Conservation (phyloP, 2,113 vertebrate genomes). For the Eptatretus burgeri region DNA sequence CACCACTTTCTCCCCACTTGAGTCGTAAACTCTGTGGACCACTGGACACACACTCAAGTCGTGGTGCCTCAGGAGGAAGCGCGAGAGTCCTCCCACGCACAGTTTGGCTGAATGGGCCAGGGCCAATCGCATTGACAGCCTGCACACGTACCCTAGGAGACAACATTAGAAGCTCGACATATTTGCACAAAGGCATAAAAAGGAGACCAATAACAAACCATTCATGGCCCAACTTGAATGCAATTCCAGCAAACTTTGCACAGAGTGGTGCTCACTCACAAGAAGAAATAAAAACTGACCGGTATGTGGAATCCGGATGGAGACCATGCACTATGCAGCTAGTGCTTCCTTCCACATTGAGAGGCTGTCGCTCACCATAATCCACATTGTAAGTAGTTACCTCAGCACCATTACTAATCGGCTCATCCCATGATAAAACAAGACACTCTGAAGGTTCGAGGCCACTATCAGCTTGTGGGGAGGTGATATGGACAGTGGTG, state of each 20-base stretch:
- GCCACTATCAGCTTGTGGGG: constrained; percentile 24
- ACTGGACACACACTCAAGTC: constrained; percentile 71
- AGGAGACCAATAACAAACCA: too few species aligned
- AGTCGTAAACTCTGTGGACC: constrained; percentile 85
- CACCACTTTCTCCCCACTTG: constrained; percentile 50
- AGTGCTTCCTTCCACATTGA: constrained; percentile 34
- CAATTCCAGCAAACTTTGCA: too few species aligned
- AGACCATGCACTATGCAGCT: constrained; percentile 44
- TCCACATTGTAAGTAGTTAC: constrained; percentile 76
- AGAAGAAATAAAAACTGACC: constrained; percentile 13
- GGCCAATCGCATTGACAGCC: constrained; percentile 69
- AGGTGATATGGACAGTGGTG: constrained; percentile 39
- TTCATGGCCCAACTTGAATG: too few species aligned
- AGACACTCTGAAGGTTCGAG: constrained; percentile 69
- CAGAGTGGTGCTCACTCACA: neutral
- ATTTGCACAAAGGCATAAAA: too few species aligned
- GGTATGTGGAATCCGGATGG: constrained; percentile 36
- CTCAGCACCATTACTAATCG: constrained; percentile 58
- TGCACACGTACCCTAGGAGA: constrained; percentile 57
- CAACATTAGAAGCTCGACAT: neutral
- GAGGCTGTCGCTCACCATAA: constrained; percentile 55
- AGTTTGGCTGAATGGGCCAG: constrained; percentile 74
- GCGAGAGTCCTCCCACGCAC: constrained; percentile 92
- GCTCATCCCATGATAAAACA: constrained; percentile 52
- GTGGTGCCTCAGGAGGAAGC: constrained; percentile 60